Evolutionary conservation across 2,797 vertebrate species (phyloP).

Genomic region (Onychomys arenicola): DNA sequence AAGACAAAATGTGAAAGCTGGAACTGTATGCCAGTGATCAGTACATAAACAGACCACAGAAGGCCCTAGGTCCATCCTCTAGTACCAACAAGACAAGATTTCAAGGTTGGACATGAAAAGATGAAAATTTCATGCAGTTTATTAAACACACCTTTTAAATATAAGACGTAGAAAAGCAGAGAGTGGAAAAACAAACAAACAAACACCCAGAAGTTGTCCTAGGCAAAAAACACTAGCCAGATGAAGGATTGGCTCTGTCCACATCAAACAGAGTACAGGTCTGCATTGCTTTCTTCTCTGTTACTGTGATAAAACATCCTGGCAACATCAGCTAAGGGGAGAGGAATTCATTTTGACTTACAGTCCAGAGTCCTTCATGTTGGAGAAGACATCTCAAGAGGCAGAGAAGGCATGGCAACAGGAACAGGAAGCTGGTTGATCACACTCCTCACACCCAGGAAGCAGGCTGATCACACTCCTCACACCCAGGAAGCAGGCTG

Average conservation of each 20-base stretch:
- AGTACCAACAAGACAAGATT: background rate
- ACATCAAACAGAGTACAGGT: background rate
- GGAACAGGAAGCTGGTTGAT: background rate
- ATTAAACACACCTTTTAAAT: slow-evolving; percentile 22
- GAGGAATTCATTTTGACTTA: background rate
- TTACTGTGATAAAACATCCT: background rate
- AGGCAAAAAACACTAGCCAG: slow-evolving; percentile 1
- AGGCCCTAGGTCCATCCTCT: background rate
- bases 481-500: background rate
- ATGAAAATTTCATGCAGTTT: background rate
- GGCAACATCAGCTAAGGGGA: background rate
- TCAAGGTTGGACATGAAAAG: background rate
- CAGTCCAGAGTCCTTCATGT: background rate
- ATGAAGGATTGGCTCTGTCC: background rate
- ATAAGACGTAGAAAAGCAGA: background rate
- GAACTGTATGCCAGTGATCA: background rate
- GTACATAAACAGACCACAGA: background rate
- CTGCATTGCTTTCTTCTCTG: background rate
- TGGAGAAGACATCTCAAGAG: background rate
- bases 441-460: background rate
- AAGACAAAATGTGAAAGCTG: background rate
- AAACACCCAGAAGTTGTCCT: background rate
- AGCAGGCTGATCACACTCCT: background rate
- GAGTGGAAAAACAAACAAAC: background rate
- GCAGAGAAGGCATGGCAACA: background rate